Base-by-base conservation (phyloP, 2,797 vertebrate genomes). In the Salmo trutta region DNA sequence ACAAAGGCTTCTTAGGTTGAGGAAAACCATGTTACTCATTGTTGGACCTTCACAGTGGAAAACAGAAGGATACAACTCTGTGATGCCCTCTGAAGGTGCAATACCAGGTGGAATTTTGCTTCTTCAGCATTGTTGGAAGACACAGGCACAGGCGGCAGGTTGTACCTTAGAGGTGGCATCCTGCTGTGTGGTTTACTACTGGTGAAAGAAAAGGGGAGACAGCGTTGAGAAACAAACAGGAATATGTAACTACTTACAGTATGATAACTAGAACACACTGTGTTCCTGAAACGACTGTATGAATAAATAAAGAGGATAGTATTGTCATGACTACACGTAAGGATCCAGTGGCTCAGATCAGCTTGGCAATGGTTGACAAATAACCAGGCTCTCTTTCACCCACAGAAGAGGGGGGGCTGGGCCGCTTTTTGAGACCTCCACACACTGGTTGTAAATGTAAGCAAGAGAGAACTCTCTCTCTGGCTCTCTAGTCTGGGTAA, bases 81-180 rank as follows among this genome's bases (percentile, higher is more conserved):
- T 69, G 74, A 75, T 66, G 68, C 36, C 76, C 77, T 75, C 31
- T 73, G 69, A 52, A 52, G 62, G 56, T 78, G 74, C 83, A 76
- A 89, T 86, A 82, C 77, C 79, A 83, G 86, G 65, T 86, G 88
- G 83, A 80, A 82, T 82, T 71, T 27, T 76, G 78, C 75, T 79
- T 82, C 76, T 85, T 83, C 78, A 83, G 81, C 79, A 79, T 59
- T 87, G 77, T 83, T 83, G 79, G 56, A 66, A 84, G 79, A 80
- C 75, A 82, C 59, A 77, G 72, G 80, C 81, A 78, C 85, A 82
- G 85, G 74, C 81, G 82, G 80, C 81, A 86, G 83, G 79, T 88
- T 83, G 81, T 81, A 81, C 86, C 84, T 73, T 82, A 80, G 64
- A 85, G 75, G 79, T 68, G 66, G 14, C 15, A 8, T 47, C 47